Evolutionary conservation across 2,888 invertebrate genomes (phyloP).

Genomic region (Ophion ventricosus): DNA sequence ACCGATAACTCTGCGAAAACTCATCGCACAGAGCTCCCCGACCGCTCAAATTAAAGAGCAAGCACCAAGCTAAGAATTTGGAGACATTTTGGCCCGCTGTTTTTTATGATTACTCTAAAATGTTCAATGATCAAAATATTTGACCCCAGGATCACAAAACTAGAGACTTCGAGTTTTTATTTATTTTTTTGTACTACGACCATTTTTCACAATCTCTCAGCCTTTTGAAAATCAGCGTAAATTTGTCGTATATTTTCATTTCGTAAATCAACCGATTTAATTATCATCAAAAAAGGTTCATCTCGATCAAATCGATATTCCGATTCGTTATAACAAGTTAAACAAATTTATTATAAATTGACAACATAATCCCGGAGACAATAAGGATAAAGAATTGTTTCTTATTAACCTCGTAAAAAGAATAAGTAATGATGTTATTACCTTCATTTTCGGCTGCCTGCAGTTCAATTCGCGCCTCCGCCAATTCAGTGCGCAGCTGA

Average conservation of each 20-base stretch:
- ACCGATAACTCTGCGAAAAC: not conserved
- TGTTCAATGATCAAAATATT: not conserved
- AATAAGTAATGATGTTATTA: slow-evolving; percentile 11
- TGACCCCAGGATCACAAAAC: not conserved
- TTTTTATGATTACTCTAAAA: not conserved
- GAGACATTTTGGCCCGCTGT: not conserved
- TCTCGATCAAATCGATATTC: not conserved
- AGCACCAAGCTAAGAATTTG: not conserved
- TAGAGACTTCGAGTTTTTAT: not conserved
- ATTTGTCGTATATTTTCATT: too few species aligned
- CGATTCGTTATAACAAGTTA: not conserved
- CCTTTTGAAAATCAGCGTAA: not conserved
- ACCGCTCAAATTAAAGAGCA: not conserved
- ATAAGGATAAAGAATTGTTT: not conserved
- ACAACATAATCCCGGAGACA: not conserved
- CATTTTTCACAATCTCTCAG: not conserved
- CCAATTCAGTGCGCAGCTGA: not conserved
- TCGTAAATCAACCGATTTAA: not conserved
- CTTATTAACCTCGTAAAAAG: not conserved
- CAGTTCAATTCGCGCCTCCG: not conserved
- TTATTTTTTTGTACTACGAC: not conserved
- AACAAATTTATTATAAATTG: not conserved
- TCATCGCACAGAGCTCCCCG: not conserved
- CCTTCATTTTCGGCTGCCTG: not conserved
- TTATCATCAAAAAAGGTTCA: not conserved